A percentile compares a stretch with the other conserved stretches of the same genome.
Conservation (phyloP, 1,140 invertebrate genomes). For the Formica exsecta region DNA sequence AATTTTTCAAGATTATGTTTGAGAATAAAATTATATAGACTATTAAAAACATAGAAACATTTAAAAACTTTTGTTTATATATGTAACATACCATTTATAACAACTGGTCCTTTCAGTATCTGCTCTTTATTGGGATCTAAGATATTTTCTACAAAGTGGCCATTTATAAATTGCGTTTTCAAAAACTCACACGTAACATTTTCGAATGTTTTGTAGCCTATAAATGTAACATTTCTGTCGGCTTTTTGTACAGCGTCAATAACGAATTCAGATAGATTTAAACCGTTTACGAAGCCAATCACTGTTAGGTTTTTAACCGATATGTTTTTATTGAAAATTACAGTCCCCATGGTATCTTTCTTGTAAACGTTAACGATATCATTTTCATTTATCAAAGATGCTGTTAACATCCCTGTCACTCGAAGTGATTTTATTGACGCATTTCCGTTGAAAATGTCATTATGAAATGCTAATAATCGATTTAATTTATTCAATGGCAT, state of each 20-base stretch:
- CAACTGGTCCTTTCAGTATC: conserved; percentile 72
- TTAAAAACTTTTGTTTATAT: background rate
- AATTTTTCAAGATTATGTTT: background rate
- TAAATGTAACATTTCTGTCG: conserved; percentile 67
- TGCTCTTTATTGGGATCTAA: conserved; percentile 74
- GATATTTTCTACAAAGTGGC: conserved; percentile 65
- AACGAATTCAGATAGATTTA: conserved; percentile 73
- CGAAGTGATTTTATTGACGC: conserved; percentile 62
- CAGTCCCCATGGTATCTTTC: conserved; percentile 49
- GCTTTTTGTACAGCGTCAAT: conserved; percentile 74
- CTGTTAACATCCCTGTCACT: conserved; percentile 71
- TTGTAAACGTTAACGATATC: conserved; percentile 66
- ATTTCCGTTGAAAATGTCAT: conserved; percentile 35
- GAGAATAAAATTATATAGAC: background rate
- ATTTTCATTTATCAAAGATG: conserved; percentile 68
- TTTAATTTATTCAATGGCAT: conserved; percentile 65
- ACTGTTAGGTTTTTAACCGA: conserved; percentile 74
- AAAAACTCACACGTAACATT: conserved; percentile 65
- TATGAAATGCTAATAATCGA: background rate
- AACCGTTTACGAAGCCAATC: conserved; percentile 71
- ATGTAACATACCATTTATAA: conserved; percentile 72
- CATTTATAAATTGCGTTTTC: conserved; percentile 69
- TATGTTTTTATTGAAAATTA: conserved; percentile 70
- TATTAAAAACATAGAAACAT: background rate
- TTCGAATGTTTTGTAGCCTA: conserved; percentile 68